Evolutionary conservation across 2,888 invertebrate genomes (phyloP), one percentile per base, ranked within the genome.

Genomic region (Hemaris fuciformis): DNA sequence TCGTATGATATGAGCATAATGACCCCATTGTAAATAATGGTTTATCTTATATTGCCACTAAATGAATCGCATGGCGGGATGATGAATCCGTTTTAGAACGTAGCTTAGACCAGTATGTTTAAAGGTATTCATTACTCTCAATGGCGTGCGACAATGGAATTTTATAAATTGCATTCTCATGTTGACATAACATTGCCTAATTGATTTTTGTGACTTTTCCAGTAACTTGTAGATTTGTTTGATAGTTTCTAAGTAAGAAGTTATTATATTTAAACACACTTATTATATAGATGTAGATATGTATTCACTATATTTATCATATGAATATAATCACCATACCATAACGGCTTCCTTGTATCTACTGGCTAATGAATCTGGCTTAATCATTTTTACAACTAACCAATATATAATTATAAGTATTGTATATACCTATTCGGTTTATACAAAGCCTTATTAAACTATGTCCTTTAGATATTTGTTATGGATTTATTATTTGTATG

Each of bases 21-120:
- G n/a, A n/a, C 25, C 48, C 27, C 27, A 10, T 18, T 53, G 53
- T 53, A 53, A 53, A 53, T 53, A 53, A 31, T 31, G 31, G 53
- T 31, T 31, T 27, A 7, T 31, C 10, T 27, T 53, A 10, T 27
- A 53, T 15, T 7, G 15, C 18, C 31, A 53, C 31, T 31, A 53
- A 53, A 53, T 4, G 18, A 53, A 53, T 53, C 31, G 53, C 53
- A 53, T 53, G 53, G 31, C 53, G 53, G 31, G 53, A 53, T 48
- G 10, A 31, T 53, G 1, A 53, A 15, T 31, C 53, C 15, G 18
- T 10, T 31, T 53, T 53, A 53, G 53, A 31, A 15, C 18, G 15
- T 53, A 53, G 53, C 27, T 15, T 53, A 53, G 53, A 53, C 18
- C 43, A 43, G 53, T 18, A 31, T 53, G 18, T 18, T 53, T 10